Evolutionary conservation across 2,113 vertebrate species (phyloP).

Genomic region (Piaya cayana): DNA sequence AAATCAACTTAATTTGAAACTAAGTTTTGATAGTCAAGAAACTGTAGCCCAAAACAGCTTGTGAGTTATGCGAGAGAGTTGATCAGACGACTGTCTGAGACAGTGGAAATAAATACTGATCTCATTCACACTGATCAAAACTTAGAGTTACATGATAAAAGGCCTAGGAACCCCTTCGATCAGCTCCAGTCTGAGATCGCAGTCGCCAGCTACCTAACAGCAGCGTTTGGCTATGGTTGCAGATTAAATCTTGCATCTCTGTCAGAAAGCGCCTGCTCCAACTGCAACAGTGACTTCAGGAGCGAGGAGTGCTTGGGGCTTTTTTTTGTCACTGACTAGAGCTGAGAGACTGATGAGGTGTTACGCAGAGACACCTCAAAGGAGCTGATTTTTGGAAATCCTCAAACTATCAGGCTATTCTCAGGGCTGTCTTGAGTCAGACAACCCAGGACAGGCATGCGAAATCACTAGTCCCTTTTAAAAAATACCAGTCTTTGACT

Average conservation of each 20-base stretch:
- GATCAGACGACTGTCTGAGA: background rate
- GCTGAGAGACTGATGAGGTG: conserved; percentile 41
- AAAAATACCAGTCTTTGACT: conserved; percentile 33
- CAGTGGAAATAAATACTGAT: background rate
- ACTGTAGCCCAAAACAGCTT: background rate
- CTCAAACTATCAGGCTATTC: conserved; percentile 14
- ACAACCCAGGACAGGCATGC: background rate
- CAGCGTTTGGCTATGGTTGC: background rate
- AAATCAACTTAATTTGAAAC: background rate
- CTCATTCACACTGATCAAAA: background rate
- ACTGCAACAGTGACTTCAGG: background rate
- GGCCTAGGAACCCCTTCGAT: background rate
- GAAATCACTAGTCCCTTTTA: conserved; percentile 37
- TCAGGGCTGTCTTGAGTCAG: conserved; percentile 2
- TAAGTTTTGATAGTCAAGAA: background rate
- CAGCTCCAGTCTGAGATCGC: background rate
- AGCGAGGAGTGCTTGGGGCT: background rate
- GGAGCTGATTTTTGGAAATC: conserved; percentile 48
- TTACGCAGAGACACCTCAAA: conserved; percentile 17
- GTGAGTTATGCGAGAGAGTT: background rate
- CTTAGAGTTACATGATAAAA: background rate
- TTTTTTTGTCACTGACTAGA: background rate
- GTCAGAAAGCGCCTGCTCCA: background rate
- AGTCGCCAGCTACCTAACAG: background rate
- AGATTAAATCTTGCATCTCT: background rate